These are phyloP conservation scores for Aphidoletes aphidimyza DNA, from an alignment of 2,888 invertebrate species.

Conservation along the genomic window DNA sequence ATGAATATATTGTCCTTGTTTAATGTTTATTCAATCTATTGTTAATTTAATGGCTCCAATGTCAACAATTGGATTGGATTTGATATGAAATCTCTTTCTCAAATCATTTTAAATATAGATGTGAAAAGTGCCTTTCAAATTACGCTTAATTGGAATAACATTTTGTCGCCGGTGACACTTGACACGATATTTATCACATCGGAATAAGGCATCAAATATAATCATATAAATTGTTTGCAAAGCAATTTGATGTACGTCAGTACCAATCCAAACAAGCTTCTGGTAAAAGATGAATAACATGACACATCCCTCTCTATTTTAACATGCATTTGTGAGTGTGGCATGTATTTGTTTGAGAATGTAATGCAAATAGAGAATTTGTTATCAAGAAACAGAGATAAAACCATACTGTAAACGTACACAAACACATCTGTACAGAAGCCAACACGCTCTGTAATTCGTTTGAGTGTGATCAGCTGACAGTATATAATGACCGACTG, in stretches of 20 bases:
- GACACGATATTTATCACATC: neutral
- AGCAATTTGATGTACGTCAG: neutral
- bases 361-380: neutral
- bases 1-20: too few relatives aligned
- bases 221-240: neutral
- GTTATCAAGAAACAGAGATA: neutral
- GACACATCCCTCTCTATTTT: conserved; percentile 13
- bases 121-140: too few relatives aligned
- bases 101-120: too few relatives aligned
- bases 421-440: neutral
- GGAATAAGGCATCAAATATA: neutral
- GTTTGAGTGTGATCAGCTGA: neutral
- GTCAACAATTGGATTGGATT: too few relatives aligned
- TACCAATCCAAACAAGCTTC: neutral
- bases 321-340: neutral
- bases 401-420: neutral
- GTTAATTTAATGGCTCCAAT: too few relatives aligned
- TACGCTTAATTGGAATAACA: too few relatives aligned
- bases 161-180: too few relatives aligned
- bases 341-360: neutral
- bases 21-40: too few relatives aligned
- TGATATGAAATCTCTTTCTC: too few relatives aligned
- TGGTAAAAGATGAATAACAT: neutral
- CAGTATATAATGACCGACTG: neutral
- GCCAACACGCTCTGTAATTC: neutral